Evolutionary conservation across 2,888 invertebrate species (phyloP).

Genomic region (Plutella xylostella): DNA sequence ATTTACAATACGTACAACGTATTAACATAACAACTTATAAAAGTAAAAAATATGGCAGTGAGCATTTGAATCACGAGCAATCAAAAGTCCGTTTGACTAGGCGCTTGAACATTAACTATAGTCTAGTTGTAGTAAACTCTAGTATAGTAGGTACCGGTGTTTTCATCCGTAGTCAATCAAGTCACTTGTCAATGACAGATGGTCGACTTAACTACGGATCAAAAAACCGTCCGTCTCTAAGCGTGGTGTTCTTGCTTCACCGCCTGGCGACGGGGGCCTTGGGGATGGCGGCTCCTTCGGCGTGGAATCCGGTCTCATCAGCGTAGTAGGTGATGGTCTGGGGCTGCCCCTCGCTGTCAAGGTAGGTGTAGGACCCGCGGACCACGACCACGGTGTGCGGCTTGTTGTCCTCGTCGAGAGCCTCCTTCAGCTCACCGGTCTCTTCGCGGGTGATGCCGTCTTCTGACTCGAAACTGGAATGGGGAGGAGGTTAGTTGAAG

Average conservation of each 20-base stretch:
- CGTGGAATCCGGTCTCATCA: slow-evolving; percentile 74
- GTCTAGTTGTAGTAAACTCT: no score
- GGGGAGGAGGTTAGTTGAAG: background rate
- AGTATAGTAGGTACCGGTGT: no score
- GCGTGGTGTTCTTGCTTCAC: background rate
- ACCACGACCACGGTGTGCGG: slow-evolving; percentile 65
- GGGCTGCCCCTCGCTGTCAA: slow-evolving; percentile 62
- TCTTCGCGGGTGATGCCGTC: slow-evolving; percentile 67
- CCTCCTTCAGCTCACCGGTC: slow-evolving; percentile 44
- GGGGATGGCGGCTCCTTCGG: slow-evolving; percentile 72
- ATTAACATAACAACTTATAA: slow-evolving; percentile 10
- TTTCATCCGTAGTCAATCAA: no score
- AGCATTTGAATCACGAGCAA: slow-evolving; percentile 27
- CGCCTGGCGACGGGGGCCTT: slow-evolving; percentile 41
- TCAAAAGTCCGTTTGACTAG: slow-evolving; percentile 11
- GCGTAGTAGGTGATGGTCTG: slow-evolving; percentile 66
- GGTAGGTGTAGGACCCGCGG: slow-evolving; percentile 71
- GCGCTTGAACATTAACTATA: background rate
- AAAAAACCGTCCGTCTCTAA: no score
- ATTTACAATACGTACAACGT: slow-evolving; percentile 3
- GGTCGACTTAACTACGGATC: no score
- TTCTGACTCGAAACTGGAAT: slow-evolving; percentile 60
- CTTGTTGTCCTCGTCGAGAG: slow-evolving; percentile 68
- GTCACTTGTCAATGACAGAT: no score
- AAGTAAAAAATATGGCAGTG: slow-evolving; percentile 49